Evolutionary conservation across 2,888 invertebrate species (phyloP).

Genomic region (Acleris sparsana): DNA sequence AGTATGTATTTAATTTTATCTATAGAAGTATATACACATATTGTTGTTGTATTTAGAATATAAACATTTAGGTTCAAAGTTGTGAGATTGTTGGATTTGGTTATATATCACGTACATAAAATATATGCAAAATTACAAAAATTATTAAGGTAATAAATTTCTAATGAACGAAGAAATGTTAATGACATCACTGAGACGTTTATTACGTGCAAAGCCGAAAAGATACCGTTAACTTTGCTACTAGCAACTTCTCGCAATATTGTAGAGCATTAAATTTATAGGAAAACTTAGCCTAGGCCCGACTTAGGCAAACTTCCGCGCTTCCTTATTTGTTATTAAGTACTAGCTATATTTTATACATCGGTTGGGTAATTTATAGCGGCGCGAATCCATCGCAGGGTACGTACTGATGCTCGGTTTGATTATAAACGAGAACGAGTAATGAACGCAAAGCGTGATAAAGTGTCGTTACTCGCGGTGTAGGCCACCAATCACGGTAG

Average conservation of each 20-base stretch:
- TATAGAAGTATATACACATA: too few species aligned
- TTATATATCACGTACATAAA: too few species aligned
- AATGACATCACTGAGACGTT: slow-evolving; percentile 30
- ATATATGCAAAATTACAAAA: neutral
- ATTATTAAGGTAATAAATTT: neutral
- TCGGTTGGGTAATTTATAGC: slow-evolving; percentile 36
- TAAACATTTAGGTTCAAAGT: too few species aligned
- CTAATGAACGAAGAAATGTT: slow-evolving; percentile 17
- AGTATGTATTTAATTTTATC: too few species aligned
- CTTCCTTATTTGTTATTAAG: slow-evolving; percentile 45
- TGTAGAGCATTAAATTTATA: slow-evolving; percentile 61
- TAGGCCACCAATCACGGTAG: slow-evolving; percentile 42
- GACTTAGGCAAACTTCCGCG: slow-evolving; percentile 48
- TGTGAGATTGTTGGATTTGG: too few species aligned
- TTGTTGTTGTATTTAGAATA: too few species aligned
- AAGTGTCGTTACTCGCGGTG: slow-evolving; percentile 2
- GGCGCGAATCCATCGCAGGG: slow-evolving; percentile 24
- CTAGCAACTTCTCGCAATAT: slow-evolving; percentile 47
- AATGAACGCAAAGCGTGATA: slow-evolving; percentile 2
- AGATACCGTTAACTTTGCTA: slow-evolving; percentile 41
- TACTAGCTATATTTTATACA: slow-evolving; percentile 45
- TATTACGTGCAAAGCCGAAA: slow-evolving; percentile 42
- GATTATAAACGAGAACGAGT: neutral
- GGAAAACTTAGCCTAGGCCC: slow-evolving; percentile 51
- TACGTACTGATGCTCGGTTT: neutral